Evolutionary conservation across 92 coral and sea anemone genomes (phyloP), one percentile per base, ranked within the genome.

Genomic region (Epizoanthus fatuus): DNA sequence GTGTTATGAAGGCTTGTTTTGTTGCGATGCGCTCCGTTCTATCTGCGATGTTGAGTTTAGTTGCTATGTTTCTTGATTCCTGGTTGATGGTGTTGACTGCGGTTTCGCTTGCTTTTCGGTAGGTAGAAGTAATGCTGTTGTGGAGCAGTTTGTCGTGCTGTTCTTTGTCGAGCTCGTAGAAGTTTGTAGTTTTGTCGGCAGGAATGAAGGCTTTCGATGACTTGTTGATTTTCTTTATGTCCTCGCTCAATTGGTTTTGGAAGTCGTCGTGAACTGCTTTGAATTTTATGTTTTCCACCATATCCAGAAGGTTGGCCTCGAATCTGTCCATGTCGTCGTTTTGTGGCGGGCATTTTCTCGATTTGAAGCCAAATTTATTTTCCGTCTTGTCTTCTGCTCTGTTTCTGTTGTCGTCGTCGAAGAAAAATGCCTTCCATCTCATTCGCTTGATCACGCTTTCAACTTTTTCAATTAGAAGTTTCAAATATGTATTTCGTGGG

Each of bases 131-230:
- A 22, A 22, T 22, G 25, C 25, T 22, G 25, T 22, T 22, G 25
- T 22, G 25, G 25, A 22, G 25, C 25, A 22, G 25, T 22, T 22
- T 22, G 25, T 22, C 25, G 25, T 22, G 25, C 25, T 22, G 25
- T 22, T 69, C 16, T 57, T 89, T 89, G 86, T 69, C 75, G 7
- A 89, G 65, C 57, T 89, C 81, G 67, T 84, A 84, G 86, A 75
- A 37, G 81, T 89, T 84, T 45, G 88, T 83, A 10, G 88, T 74
- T 55, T 88, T 88, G 84, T 83, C 80, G 47, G 92, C 88, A 13
- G 84, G 88, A 25, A 84, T 75, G 40, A 89, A 68, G 35, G 88
- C 85, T 76, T 89, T 84, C 52, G 63, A 49, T 2, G 89, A 84
- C 40, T 55, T 75, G 39, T 59, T 89, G 69, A 89, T 84, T 9